Evolutionary conservation across 2,113 vertebrate genomes (phyloP), one percentile per base, ranked within the genome.

Genomic region (Sapajus apella): DNA sequence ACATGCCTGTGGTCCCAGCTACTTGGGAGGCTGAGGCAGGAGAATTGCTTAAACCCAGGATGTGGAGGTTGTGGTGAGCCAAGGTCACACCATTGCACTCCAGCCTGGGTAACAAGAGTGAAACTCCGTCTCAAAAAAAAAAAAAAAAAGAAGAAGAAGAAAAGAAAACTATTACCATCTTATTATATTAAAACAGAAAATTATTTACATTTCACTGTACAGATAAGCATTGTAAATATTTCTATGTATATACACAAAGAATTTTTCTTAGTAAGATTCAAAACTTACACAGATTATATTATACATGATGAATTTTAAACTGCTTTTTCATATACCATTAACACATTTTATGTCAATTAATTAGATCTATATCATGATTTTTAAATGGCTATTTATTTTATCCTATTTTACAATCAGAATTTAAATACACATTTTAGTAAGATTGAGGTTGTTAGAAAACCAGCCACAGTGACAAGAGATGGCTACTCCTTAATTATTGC

Each of bases 341-440:
- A 12, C 14, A 8, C 83, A 83, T 96, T 88, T 61, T 73, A 52
- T 80, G 16, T 40, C 61, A 43, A 52, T 68, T 80, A 93, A 55
- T 89, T 64, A 82, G 27, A 66, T 9, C 18, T 90, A 43, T 9
- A 80, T 85, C 11, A 81, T 47, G 18, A 37, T 70, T 93, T 88
- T 80, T 27, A 93, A 91, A 55, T 91, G 20, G 5, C 43, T 88
- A 55, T 27, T 89, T 21, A 86, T 86, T 75, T 95, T 50, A 35
- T 91, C 20, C n/a, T 45, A 61, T 87, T 47, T 83, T 73, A 66
- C 2, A 83, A 37, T 80, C 14, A 83, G 10, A 82, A 11, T 82
- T 90, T 79, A 92, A 89, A 87, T 75, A 86, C 5, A 50, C 14
- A 88, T 81, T 68, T 96, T 35, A 91, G 35, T 37, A 86, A 76